Conservation (phyloP, 2,888 invertebrate species). For the Tipula helvola region DNA sequence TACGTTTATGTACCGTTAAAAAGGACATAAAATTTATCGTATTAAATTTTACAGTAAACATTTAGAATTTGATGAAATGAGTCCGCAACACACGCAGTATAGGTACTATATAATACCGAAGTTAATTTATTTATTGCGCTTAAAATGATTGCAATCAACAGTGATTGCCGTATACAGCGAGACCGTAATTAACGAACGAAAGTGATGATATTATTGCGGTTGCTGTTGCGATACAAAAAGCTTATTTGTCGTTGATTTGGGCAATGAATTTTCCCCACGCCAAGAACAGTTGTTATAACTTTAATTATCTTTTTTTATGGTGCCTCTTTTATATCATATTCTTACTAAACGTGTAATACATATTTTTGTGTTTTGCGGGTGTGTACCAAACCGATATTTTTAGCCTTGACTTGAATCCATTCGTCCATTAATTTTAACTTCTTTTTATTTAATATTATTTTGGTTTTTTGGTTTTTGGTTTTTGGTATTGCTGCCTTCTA, state of each 20-base stretch:
- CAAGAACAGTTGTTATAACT: background rate
- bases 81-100: background rate
- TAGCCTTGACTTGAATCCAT: background rate
- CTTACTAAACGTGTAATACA: background rate
- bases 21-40: no score
- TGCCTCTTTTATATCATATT: background rate
- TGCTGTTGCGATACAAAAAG: background rate
- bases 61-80: no score
- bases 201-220: background rate
- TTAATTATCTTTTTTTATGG: background rate
- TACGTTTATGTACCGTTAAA: no score
- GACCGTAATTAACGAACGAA: background rate
- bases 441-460: background rate
- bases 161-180: background rate
- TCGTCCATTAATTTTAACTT: background rate
- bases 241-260: background rate
- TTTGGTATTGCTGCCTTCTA: background rate
- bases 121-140: background rate
- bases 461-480: background rate
- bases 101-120: background rate
- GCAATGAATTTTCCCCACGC: background rate
- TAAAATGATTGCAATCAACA: background rate
- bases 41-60: no score
- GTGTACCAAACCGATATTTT: background rate
- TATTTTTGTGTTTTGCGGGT: background rate